A percentile compares a stretch with the other conserved stretches of the same genome.
Evolutionary conservation across 2,888 invertebrate species (phyloP).

Genomic region (Caenorhabditis wallacei): DNA sequence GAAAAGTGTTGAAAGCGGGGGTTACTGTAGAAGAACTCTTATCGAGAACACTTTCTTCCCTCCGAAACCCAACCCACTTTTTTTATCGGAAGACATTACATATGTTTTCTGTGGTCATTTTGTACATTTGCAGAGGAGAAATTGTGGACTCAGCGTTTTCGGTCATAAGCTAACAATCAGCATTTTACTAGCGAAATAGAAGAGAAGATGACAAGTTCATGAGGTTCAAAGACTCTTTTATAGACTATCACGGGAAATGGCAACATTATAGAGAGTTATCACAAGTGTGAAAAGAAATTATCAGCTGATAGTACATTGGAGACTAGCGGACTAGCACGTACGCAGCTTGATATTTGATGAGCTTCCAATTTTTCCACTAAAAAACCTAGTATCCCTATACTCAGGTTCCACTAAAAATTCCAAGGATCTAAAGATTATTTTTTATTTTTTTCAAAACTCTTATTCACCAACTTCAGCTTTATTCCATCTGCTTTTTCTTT

Average conservation of each 20-base stretch:
- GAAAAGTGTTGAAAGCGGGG: slow-evolving; percentile 1
- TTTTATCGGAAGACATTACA: slow-evolving; percentile 32
- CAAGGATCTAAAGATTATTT: no score
- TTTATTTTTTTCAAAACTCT: no score
- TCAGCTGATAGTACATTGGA: neutral
- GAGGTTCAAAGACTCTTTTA: slow-evolving; percentile 24
- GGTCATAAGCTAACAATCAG: slow-evolving; percentile 38
- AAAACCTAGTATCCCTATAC: no score
- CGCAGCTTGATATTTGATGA: no score
- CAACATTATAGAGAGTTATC: slow-evolving; percentile 16
- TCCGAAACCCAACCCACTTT: slow-evolving; percentile 27
- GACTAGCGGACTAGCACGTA: slow-evolving; percentile 1
- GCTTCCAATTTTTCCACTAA: neutral
- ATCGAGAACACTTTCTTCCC: slow-evolving; percentile 41
- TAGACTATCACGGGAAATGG: neutral
- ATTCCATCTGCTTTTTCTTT: no score
- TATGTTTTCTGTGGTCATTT: slow-evolving; percentile 49
- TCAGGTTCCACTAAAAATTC: no score
- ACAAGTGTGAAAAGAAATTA: slow-evolving; percentile 9
- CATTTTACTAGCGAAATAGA: slow-evolving; percentile 16
- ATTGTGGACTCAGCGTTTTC: slow-evolving; percentile 49
- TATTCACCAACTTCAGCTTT: no score
- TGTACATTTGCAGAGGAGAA: slow-evolving; percentile 39
- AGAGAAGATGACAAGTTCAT: slow-evolving; percentile 29
- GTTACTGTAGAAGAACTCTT: slow-evolving; percentile 41